phyloP scores from a whole-genome alignment of 2,888 invertebrate genomes.

The Ctenicera cuprea region DNA sequence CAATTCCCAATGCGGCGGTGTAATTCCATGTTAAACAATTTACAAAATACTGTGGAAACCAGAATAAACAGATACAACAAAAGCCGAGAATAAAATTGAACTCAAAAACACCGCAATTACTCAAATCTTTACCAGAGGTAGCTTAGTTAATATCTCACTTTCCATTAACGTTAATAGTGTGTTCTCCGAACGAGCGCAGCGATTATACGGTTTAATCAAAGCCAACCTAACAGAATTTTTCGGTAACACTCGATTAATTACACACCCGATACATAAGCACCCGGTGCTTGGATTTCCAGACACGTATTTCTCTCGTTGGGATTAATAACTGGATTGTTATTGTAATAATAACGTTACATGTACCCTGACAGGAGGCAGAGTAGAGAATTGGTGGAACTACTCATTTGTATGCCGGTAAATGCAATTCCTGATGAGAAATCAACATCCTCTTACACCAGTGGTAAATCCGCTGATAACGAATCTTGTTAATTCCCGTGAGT shows the following conservation, averaged over 20 bases:
- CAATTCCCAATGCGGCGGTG: constrained; percentile 7
- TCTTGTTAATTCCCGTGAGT: constrained; percentile 42
- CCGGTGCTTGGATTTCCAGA: constrained; percentile 1
- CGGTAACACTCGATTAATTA: constrained; percentile 10
- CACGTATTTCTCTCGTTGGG: constrained; percentile 24
- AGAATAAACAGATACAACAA: not conserved
- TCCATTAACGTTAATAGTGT: not conserved
- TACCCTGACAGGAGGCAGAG: constrained; percentile 29
- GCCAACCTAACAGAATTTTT: not conserved
- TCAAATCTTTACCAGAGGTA: not conserved
- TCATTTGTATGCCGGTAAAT: constrained; percentile 44
- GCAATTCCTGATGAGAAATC: constrained; percentile 45
- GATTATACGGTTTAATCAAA: constrained; percentile 20
- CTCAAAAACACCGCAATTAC: too few relatives aligned
- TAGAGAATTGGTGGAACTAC: constrained; percentile 33
- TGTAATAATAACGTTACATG: constrained; percentile 38
- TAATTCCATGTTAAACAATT: constrained; percentile 16
- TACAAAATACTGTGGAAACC: constrained; percentile 5
- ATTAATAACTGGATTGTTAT: constrained; percentile 43
- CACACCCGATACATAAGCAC: not conserved
- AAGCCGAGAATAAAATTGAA: not conserved
- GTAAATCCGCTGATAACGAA: constrained; percentile 42
- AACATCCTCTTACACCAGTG: constrained; percentile 40
- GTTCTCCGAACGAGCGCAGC: not conserved
- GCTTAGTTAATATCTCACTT: constrained; percentile 8